These are phyloP conservation scores for Mesaphorura yosii DNA, from an alignment of 1,140 invertebrate genomes.

Conservation along the genomic window DNA sequence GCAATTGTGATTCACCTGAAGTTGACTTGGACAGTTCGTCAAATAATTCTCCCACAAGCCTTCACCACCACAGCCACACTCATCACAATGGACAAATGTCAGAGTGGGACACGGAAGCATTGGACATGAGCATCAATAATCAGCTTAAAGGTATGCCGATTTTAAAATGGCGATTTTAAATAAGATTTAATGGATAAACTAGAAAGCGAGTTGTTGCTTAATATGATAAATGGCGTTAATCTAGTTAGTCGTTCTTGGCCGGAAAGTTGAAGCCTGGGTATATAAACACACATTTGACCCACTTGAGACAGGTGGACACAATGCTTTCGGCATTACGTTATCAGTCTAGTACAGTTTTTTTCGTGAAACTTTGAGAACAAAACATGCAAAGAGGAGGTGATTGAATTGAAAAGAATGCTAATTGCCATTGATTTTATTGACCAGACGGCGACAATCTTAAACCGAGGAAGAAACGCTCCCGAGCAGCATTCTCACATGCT, in stretches of 20 bases:
- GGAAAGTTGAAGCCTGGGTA: too few relatives aligned
- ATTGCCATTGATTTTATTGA: neutral
- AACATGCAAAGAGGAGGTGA: too few relatives aligned
- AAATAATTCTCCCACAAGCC: neutral
- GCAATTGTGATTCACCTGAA: too few relatives aligned
- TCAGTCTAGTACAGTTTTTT: too few relatives aligned
- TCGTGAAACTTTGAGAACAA: too few relatives aligned
- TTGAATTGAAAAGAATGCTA: too few relatives aligned
- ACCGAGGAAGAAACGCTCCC: constrained; percentile 73
- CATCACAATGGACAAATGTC: constrained; percentile 1
- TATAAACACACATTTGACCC: too few relatives aligned
- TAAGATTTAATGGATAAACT: neutral
- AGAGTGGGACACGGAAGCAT: constrained; percentile 29
- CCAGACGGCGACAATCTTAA: constrained; percentile 31
- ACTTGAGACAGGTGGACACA: too few relatives aligned
- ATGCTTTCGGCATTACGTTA: too few relatives aligned
- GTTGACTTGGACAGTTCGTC: neutral
- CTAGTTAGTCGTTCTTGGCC: too few relatives aligned
- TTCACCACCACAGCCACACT: constrained; percentile 1
- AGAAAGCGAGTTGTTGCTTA: too few relatives aligned
- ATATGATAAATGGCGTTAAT: too few relatives aligned
- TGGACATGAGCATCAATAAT: constrained; percentile 31
- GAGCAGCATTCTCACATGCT: constrained; percentile 90
- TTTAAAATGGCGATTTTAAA: constrained; percentile 3
- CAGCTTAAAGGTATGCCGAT: constrained; percentile 27